Conservation (phyloP, 2,888 invertebrate species). For the Cordylochernes scorpioides region DNA sequence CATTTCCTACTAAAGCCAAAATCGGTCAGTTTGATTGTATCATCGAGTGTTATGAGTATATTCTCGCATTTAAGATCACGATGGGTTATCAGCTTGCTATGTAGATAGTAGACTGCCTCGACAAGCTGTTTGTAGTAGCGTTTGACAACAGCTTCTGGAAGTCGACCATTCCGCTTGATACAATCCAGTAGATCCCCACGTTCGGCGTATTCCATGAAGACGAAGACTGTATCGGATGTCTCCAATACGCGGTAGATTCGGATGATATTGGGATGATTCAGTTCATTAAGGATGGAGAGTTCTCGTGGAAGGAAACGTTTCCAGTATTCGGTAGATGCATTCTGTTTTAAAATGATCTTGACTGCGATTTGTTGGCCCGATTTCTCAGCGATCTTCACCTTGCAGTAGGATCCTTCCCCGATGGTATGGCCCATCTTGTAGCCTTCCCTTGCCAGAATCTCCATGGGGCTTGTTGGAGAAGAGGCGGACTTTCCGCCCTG, state of each 20-base stretch:
- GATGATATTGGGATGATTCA: slow-evolving; percentile 32
- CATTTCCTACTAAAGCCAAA: slow-evolving; percentile 34
- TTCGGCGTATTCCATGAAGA: slow-evolving; percentile 34
- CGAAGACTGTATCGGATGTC: slow-evolving; percentile 26
- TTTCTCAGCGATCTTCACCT: background rate
- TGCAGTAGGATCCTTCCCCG: slow-evolving; percentile 1
- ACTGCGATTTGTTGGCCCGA: slow-evolving; percentile 22
- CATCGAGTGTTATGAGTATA: slow-evolving; percentile 18
- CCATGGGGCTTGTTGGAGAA: background rate
- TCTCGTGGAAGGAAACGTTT: slow-evolving; percentile 36
- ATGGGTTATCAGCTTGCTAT: slow-evolving; percentile 29
- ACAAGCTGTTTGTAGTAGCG: slow-evolving; percentile 27
- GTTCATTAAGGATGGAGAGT: slow-evolving; percentile 26
- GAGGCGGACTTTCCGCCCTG: no score
- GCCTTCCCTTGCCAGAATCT: background rate
- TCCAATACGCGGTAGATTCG: slow-evolving; percentile 30
- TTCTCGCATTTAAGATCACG: slow-evolving; percentile 65
- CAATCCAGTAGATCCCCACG: slow-evolving; percentile 35
- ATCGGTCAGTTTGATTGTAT: slow-evolving; percentile 32
- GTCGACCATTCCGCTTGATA: slow-evolving; percentile 20
- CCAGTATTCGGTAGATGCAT: slow-evolving; percentile 32
- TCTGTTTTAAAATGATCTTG: slow-evolving; percentile 42
- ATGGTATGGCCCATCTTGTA: background rate
- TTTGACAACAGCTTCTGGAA: slow-evolving; percentile 18
- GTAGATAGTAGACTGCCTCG: slow-evolving; percentile 30